Evolutionary conservation across 2,888 invertebrate genomes (phyloP).

Genomic region (Pheosia gnoma): DNA sequence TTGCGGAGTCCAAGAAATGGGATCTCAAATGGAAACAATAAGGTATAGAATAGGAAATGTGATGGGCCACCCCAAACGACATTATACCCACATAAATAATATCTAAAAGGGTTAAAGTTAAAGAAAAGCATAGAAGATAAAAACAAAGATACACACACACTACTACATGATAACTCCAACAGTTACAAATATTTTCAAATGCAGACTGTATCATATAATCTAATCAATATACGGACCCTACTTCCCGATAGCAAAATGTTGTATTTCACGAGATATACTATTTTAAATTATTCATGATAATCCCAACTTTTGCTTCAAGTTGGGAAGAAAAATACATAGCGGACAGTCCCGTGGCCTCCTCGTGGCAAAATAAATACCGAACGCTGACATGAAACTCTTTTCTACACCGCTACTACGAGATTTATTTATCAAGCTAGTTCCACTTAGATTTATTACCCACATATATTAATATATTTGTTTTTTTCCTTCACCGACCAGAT

Average conservation of each 20-base stretch:
- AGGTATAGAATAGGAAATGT: too few relatives aligned
- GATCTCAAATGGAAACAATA: too few relatives aligned
- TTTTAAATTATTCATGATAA: constrained; percentile 78
- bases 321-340: constrained; percentile 61
- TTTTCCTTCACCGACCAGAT: constrained; percentile 35
- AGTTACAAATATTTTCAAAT: too few relatives aligned
- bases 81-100: too few relatives aligned
- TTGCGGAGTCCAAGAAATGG: too few relatives aligned
- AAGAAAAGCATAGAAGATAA: too few relatives aligned
- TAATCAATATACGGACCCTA: constrained; percentile 33
- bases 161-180: too few relatives aligned
- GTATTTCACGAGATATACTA: constrained; percentile 59
- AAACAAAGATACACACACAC: too few relatives aligned
- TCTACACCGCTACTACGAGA: constrained; percentile 55
- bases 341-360: constrained; percentile 43
- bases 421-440: constrained; percentile 60
- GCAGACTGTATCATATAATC: too few relatives aligned
- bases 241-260: constrained; percentile 22
- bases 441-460: constrained; percentile 54
- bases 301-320: constrained; percentile 64
- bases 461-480: constrained; percentile 58
- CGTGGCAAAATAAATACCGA: constrained; percentile 60
- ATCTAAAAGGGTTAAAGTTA: too few relatives aligned
- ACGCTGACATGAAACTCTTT: constrained; percentile 58
- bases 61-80: too few relatives aligned